A percentile compares a stretch with the other conserved stretches of the same genome.
Conservation (phyloP, 2,113 vertebrate species). For the Albula goreensis region DNA sequence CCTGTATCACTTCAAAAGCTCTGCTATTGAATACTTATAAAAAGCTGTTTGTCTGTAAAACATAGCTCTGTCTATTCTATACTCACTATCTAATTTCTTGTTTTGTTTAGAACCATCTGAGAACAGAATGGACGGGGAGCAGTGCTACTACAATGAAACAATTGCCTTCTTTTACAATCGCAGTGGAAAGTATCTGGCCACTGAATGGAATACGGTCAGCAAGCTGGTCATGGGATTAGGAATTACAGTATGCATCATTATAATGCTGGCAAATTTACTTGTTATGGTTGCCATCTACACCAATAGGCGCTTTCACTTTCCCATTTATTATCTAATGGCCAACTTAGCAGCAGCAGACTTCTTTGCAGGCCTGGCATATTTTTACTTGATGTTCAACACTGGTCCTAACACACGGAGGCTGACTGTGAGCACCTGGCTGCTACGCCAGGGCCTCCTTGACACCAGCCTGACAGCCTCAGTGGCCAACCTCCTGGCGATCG, state of each 20-base stretch:
- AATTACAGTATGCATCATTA: constrained; percentile 73
- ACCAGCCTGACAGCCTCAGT: constrained; percentile 77
- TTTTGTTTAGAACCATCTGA: neutral
- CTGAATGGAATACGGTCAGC: constrained; percentile 64
- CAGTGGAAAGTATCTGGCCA: constrained; percentile 64
- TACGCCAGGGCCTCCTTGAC: constrained; percentile 80
- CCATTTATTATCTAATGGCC: constrained; percentile 80
- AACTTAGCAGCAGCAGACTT: constrained; percentile 80
- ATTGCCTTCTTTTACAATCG: constrained; percentile 82
- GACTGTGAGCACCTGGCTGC: constrained; percentile 76
- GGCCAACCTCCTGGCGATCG: constrained; percentile 76
- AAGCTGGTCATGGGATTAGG: constrained; percentile 62
- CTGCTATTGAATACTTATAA: neutral
- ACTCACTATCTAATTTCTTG: neutral
- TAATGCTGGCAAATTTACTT: constrained; percentile 77
- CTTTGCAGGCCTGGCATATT: constrained; percentile 81
- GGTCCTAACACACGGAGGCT: constrained; percentile 72
- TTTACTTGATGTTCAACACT: constrained; percentile 81
- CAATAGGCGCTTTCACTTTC: constrained; percentile 79
- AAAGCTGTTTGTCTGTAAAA: neutral
- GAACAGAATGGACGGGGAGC: constrained; percentile 65
- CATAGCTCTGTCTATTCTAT: neutral
- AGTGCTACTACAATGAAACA: constrained; percentile 75
- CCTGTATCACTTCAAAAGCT: neutral
- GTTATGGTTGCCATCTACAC: constrained; percentile 78